Conservation (phyloP, 2,888 invertebrate species). For the Thalpophila matura region DNA sequence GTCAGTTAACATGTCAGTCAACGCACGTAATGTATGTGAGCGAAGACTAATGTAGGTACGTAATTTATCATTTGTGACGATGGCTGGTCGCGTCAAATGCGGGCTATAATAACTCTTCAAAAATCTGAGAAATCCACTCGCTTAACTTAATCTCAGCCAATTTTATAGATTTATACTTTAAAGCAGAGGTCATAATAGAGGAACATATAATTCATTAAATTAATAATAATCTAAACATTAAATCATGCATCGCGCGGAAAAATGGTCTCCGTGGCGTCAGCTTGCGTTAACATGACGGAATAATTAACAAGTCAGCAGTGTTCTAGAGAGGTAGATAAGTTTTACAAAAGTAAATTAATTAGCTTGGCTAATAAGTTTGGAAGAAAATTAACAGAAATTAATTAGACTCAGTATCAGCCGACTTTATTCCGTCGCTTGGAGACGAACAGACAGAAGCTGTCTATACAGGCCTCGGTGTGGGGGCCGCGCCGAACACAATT, state of each 20-base stretch:
- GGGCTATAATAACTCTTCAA: not conserved
- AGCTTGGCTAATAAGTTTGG: constrained; percentile 16
- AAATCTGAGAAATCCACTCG: too few relatives aligned
- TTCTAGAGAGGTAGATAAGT: constrained; percentile 17
- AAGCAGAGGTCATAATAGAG: not conserved
- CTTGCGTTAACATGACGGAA: constrained; percentile 13
- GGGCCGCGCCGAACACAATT: too few relatives aligned
- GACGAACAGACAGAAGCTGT: not conserved
- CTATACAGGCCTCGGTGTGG: too few relatives aligned
- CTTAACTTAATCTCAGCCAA: too few relatives aligned
- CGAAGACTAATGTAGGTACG: not conserved
- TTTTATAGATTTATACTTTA: too few relatives aligned
- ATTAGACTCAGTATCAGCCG: constrained; percentile 17
- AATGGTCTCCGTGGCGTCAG: constrained; percentile 2
- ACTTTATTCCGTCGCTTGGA: constrained; percentile 8
- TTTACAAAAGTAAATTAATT: constrained; percentile 31
- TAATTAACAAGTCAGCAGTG: constrained; percentile 30
- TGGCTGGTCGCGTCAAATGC: not conserved
- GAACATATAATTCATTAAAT: too few relatives aligned
- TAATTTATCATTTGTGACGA: constrained; percentile 1
- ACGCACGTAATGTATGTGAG: not conserved
- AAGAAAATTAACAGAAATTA: constrained; percentile 34
- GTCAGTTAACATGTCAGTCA: not conserved
- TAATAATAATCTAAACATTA: too few relatives aligned
- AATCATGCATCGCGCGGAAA: not conserved